Base-by-base conservation (phyloP, 2,113 vertebrate species). In the Pimephales promelas region DNA sequence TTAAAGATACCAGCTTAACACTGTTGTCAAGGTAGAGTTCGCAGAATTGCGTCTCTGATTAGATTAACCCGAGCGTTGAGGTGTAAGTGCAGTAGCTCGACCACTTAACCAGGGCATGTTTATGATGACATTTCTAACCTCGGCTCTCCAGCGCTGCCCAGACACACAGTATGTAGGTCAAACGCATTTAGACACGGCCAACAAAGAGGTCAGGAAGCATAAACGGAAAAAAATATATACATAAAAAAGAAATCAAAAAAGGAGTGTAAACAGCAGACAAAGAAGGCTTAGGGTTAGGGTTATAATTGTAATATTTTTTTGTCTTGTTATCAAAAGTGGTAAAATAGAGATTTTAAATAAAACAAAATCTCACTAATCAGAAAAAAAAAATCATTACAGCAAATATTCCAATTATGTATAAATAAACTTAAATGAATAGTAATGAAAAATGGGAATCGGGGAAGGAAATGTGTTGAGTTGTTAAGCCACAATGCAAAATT, bases 21-120 rank as follows among this genome's bases (percentile, higher is more conserved):
- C 84, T 86, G 81, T 85, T 85, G 89, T 89, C 88, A 90, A 87
- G 90, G 84, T 85, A 73, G 87, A 89, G 86, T 85, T 89, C 88
- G 88, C 85, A 73, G 4, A 88, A 71, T 74, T 79, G 57, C 84
- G 45, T 68, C 49, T 74, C 70, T 13, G 52, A 88, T 78, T 52
- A 81, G 43, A 88, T 82, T 64, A 77, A 81, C 22, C 57, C 11
- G 43, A 75, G 56, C 4, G 26, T 4, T 22, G 20, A 22, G 18
- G 52, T 22, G 18, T 54, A 22, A 49, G 34, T 43, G 36, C 10
- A 62, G 26, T 43, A 3, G 1, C 61, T 49, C 40, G 13, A 64
- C 49, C 24, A 57, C 31, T 28, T n/a, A 52, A 20, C 43, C 72
- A 76, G 31, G 34, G 70, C 56, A 56, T n/a, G n/a, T n/a, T n/a